These are phyloP conservation scores for Cydia splendana DNA, from an alignment of 1,140 invertebrate genomes.

Conservation along the genomic window DNA sequence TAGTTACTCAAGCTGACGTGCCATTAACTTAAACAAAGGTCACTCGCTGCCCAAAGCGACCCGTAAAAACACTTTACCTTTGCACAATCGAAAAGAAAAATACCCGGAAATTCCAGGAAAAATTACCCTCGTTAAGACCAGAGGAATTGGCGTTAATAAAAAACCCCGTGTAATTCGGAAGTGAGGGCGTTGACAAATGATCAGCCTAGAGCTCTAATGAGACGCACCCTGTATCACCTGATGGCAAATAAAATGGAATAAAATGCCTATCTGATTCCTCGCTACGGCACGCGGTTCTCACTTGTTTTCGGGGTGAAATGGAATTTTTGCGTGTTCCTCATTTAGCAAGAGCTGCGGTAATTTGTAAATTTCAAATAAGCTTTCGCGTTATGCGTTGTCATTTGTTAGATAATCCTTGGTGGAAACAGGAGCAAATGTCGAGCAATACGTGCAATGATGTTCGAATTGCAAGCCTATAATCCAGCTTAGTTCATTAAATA, in stretches of 20 bases:
- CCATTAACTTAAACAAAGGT: slow-evolving; percentile 27
- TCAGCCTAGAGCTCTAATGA: slow-evolving; percentile 58
- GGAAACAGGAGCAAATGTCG: slow-evolving; percentile 6
- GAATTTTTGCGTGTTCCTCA: slow-evolving; percentile 18
- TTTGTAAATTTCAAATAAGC: slow-evolving; percentile 26
- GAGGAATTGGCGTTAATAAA: slow-evolving; percentile 74
- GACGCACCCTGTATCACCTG: slow-evolving; percentile 61
- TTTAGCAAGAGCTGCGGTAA: slow-evolving; percentile 11
- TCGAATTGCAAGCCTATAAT: slow-evolving; percentile 9
- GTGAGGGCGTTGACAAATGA: slow-evolving; percentile 68
- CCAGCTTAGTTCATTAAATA: not conserved
- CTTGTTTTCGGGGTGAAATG: slow-evolving; percentile 33
- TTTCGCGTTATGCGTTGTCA: not conserved
- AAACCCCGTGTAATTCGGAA: slow-evolving; percentile 62
- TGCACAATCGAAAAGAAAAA: slow-evolving; percentile 44
- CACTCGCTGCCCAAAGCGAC: slow-evolving; percentile 15
- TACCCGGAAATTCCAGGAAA: slow-evolving; percentile 48
- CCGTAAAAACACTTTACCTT: slow-evolving; percentile 33
- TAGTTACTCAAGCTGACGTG: slow-evolving; percentile 6
- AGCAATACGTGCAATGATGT: not conserved
- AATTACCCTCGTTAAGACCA: slow-evolving; percentile 65
- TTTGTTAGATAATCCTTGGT: slow-evolving; percentile 14
- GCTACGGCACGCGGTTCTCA: slow-evolving; percentile 36
- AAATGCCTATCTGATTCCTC: slow-evolving; percentile 45
- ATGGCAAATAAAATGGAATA: slow-evolving; percentile 43